phyloP scores from a whole-genome alignment of 2,888 invertebrate genomes.

The Drosophila mimetica region DNA sequence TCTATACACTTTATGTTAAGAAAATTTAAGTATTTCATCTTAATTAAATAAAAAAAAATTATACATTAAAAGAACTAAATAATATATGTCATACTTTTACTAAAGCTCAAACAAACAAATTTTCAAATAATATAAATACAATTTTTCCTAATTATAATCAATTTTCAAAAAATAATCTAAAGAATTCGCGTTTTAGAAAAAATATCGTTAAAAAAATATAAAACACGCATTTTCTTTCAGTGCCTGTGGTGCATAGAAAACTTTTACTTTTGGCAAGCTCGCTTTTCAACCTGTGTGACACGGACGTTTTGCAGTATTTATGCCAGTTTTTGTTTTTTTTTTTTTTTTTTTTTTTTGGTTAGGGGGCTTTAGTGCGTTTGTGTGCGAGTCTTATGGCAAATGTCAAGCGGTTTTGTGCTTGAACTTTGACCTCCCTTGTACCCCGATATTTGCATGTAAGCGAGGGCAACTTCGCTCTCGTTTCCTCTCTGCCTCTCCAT shows the following conservation, averaged over 20 bases:
- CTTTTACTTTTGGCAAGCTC: slow-evolving; percentile 14
- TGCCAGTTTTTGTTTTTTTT: neutral
- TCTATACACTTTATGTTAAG: too few relatives aligned
- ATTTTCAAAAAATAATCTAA: too few relatives aligned
- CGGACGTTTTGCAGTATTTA: slow-evolving; percentile 3
- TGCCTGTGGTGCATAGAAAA: slow-evolving; percentile 1
- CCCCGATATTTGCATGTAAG: slow-evolving; percentile 28
- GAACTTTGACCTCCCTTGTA: slow-evolving; percentile 38
- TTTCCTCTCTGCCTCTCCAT: neutral
- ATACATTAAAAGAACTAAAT: too few relatives aligned
- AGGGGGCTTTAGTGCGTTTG: slow-evolving; percentile 1
- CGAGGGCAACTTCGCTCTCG: slow-evolving; percentile 21
- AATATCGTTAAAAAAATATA: neutral
- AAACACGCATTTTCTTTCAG: neutral
- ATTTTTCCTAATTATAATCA: too few relatives aligned
- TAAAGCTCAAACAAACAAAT: too few relatives aligned
- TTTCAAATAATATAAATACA: too few relatives aligned
- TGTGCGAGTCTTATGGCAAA: slow-evolving; percentile 53
- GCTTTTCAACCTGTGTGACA: slow-evolving; percentile 24
- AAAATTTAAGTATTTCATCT: too few relatives aligned
- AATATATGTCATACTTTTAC: too few relatives aligned
- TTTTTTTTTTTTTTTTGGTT: neutral
- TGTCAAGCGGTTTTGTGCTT: slow-evolving; percentile 56
- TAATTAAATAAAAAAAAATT: too few relatives aligned
- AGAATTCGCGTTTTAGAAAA: too few relatives aligned